These are phyloP conservation scores for Bubo bubo DNA, from an alignment of 2,113 vertebrate species.

Conservation along the genomic window DNA sequence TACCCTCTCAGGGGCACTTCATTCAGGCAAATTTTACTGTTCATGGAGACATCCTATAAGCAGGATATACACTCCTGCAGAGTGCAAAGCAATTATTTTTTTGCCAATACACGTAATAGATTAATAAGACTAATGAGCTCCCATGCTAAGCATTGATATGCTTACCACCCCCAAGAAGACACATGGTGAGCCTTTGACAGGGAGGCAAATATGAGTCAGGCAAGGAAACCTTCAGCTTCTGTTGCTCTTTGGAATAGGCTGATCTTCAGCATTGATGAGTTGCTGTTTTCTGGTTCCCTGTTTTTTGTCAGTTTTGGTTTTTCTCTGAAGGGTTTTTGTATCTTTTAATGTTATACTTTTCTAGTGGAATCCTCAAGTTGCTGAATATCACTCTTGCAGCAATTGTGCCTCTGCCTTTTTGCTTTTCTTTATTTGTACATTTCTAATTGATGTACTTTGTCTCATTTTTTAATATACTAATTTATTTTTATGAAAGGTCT, in stretches of 20 bases:
- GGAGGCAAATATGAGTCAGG: background rate
- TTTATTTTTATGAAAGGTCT: background rate
- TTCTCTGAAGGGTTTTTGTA: background rate
- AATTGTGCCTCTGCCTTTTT: background rate
- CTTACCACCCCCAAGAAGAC: background rate
- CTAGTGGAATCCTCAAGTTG: background rate
- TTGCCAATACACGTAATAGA: background rate
- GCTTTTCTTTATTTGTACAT: background rate
- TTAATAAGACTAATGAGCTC: background rate
- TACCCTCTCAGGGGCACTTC: background rate
- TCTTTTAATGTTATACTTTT: background rate
- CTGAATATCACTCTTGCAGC: background rate
- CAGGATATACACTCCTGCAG: background rate
- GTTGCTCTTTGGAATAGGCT: background rate
- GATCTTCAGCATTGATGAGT: background rate
- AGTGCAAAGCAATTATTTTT: background rate
- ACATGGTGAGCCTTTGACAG: background rate
- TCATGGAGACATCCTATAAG: background rate
- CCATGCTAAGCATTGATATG: background rate
- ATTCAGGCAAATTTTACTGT: background rate
- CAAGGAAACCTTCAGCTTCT: background rate
- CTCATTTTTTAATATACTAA: background rate
- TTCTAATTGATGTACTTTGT: background rate
- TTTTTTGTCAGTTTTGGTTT: accelerated
- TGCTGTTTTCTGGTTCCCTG: background rate